Evolutionary conservation across 2,797 vertebrate genomes (phyloP).

Genomic region (Pseudochaenichthys georgianus): DNA sequence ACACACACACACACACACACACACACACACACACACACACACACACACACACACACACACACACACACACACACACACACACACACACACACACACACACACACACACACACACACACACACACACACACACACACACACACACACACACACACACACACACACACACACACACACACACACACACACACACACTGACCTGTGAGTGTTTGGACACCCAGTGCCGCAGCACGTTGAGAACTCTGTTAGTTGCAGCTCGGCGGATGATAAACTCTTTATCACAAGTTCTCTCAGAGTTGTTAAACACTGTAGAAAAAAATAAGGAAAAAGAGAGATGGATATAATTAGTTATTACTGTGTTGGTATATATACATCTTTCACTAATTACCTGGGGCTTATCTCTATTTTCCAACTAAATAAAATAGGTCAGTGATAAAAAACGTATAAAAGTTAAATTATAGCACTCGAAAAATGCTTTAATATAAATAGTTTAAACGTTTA

Average conservation of each 20-base stretch:
- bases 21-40: conserved; percentile 11
- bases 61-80: conserved; percentile 61
- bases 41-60: not conserved
- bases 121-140: not conserved
- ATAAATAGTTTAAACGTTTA: not conserved
- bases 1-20: not conserved
- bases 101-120: not conserved
- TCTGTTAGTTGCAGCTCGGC: conserved; percentile 95
- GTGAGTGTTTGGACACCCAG: conserved; percentile 98
- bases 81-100: conserved; percentile 1
- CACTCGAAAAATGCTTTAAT: not conserved
- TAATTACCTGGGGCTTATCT: not conserved
- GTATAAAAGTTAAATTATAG: not conserved
- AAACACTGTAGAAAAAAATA: conserved; percentile 84
- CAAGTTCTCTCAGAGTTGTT: conserved; percentile 93
- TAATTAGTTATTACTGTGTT: not conserved
- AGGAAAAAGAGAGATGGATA: not conserved
- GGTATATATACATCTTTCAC: not conserved
- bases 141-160: not conserved
- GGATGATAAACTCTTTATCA: conserved; percentile 98
- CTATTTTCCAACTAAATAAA: not conserved
- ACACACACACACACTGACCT: conserved; percentile 86
- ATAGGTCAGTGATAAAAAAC: not conserved
- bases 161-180: conserved; percentile 7
- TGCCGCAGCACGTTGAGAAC: conserved; percentile 97